Conservation (phyloP, 2,888 invertebrate species). For the Tenthredo notha region DNA sequence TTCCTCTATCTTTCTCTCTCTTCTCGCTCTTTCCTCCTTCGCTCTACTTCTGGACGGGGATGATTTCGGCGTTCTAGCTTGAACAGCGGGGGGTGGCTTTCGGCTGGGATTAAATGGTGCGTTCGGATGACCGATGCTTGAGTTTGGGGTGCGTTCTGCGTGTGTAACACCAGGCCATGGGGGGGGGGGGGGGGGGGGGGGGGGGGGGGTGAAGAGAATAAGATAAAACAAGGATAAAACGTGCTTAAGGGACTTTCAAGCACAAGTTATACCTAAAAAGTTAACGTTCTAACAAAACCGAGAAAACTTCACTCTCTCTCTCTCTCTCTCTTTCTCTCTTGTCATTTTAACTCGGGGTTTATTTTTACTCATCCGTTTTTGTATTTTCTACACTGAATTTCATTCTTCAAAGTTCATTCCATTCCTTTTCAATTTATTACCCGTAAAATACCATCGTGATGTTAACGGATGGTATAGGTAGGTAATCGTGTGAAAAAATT, state of each 20-base stretch:
- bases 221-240: constrained; percentile 77
- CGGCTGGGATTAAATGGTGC: constrained; percentile 77
- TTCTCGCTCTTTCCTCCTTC: constrained; percentile 45
- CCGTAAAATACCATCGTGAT: neutral
- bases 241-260: constrained; percentile 58
- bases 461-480: neutral
- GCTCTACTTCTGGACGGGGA: constrained; percentile 52
- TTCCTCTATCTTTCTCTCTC: constrained; percentile 53
- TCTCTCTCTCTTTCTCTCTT: no score
- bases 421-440: neutral
- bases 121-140: constrained; percentile 77
- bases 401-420: neutral
- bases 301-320: no score
- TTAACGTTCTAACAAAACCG: neutral
- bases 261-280: neutral
- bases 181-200: no score
- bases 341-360: neutral
- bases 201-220: constrained; percentile 72
- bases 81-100: constrained; percentile 71
- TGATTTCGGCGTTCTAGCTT: constrained; percentile 27
- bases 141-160: constrained; percentile 59
- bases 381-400: neutral
- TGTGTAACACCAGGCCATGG: constrained; percentile 59
- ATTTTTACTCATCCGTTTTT: neutral
- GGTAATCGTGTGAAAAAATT: constrained; percentile 38